Percentiles rank a stretch among this genome's conserved stretches.
phyloP scores from a whole-genome alignment of 2,888 invertebrate genomes.

The Diabrotica balteata region DNA sequence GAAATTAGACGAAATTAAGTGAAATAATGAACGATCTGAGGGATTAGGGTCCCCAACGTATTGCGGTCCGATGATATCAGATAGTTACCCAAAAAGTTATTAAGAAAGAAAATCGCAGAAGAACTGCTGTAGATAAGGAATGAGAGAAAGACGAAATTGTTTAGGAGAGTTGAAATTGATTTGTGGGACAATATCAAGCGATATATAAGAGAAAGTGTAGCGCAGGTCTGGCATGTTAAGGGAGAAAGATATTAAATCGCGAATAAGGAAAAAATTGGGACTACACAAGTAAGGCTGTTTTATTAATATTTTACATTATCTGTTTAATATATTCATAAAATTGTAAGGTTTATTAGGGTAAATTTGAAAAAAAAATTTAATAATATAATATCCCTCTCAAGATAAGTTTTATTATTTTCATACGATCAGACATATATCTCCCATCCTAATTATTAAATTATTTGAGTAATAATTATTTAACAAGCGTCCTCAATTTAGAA shows the following conservation, averaged over 20 bases:
- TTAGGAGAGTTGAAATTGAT: constrained; percentile 5
- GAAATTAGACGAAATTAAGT: constrained; percentile 15
- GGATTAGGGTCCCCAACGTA: neutral
- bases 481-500: too few relatives aligned
- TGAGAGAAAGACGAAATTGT: constrained; percentile 6
- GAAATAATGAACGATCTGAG: constrained; percentile 13
- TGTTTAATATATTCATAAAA: too few relatives aligned
- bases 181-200: constrained; percentile 1
- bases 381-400: too few relatives aligned
- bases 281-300: neutral
- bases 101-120: neutral
- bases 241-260: neutral
- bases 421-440: too few relatives aligned
- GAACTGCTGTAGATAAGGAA: constrained; percentile 4
- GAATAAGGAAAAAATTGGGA: neutral
- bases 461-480: too few relatives aligned
- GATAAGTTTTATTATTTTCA: too few relatives aligned
- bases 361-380: too few relatives aligned
- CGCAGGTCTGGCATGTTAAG: too few relatives aligned
- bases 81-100: constrained; percentile 8
- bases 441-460: too few relatives aligned
- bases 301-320: too few relatives aligned
- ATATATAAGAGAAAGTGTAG: neutral
- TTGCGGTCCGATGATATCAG: neutral
- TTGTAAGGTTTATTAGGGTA: too few relatives aligned